phyloP scores from a whole-genome alignment of 37 sponge, comb jelly and placozoan genomes.

The Agelas oroides region DNA sequence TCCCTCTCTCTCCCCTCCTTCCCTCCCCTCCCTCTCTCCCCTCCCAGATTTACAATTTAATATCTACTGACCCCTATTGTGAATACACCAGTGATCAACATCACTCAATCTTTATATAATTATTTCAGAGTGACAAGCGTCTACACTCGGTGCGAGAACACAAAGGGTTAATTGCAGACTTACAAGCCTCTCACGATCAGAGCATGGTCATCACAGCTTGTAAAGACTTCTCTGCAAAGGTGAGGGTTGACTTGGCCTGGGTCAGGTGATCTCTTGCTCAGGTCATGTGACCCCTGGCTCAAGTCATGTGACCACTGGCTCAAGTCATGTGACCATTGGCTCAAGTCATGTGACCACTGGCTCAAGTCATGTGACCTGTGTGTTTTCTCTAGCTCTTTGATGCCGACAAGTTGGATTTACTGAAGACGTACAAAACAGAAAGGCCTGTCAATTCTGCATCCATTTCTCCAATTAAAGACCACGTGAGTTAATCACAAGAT shows the following conservation, averaged over 20 bases:
- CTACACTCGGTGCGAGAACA: conserved; percentile 40
- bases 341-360: background rate
- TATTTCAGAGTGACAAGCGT: background rate
- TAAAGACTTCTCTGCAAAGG: conserved; percentile 93
- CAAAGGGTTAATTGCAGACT: conserved; percentile 65
- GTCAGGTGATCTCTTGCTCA: no score
- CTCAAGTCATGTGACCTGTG: background rate
- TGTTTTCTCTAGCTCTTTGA: conserved; percentile 79
- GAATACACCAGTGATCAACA: no score
- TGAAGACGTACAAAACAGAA: conserved; percentile 94
- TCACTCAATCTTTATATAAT: no score
- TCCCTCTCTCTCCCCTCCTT: no score
- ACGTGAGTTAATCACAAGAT: conserved; percentile 82
- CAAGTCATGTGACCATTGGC: background rate
- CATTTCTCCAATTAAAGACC: conserved; percentile 89
- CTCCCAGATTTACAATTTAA: no score
- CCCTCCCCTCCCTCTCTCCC: background rate
- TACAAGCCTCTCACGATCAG: conserved; percentile 63
- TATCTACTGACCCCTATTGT: no score
- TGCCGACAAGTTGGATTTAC: conserved; percentile 73
- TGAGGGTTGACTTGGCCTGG: no score
- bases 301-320: background rate
- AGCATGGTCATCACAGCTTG: conserved; percentile 93
- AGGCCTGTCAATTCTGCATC: conserved; percentile 98
- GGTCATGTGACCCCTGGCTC: no score